These are phyloP conservation scores for Paramuricea clavata DNA, from an alignment of 92 coral and sea anemone species.

Conservation along the genomic window DNA sequence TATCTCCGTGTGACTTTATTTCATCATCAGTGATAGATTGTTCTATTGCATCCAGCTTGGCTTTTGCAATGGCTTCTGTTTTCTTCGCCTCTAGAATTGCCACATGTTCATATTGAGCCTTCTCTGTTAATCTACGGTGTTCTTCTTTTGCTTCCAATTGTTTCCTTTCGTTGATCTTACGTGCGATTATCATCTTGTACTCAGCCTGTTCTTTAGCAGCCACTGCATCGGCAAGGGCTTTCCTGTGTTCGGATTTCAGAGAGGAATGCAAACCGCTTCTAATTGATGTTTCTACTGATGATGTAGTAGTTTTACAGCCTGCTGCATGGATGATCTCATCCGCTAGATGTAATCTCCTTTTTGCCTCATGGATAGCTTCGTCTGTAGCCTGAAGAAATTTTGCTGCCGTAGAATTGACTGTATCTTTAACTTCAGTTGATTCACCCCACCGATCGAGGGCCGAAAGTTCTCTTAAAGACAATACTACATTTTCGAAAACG, in stretches of 20 bases:
- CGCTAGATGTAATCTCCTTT: neutral
- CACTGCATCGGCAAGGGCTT: neutral
- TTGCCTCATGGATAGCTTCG: neutral
- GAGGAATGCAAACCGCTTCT: neutral
- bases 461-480: neutral
- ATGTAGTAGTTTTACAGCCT: too few species aligned
- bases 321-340: too few species aligned
- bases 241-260: neutral
- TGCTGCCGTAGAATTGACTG: neutral
- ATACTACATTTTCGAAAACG: neutral
- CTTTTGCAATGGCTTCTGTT: neutral
- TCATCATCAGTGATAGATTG: neutral
- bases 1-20: neutral
- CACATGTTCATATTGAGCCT: neutral
- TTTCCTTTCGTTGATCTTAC: constrained; percentile 7
- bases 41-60: neutral
- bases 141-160: constrained; percentile 1
- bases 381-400: neutral
- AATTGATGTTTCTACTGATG: too few species aligned
- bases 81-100: neutral
- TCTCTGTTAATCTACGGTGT: neutral
- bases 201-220: constrained; percentile 3
- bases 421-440: neutral
- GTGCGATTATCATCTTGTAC: neutral
- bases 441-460: constrained; percentile 1